phyloP scores from a whole-genome alignment of 2,888 invertebrate species.

The Leptinotarsa haldemani region DNA sequence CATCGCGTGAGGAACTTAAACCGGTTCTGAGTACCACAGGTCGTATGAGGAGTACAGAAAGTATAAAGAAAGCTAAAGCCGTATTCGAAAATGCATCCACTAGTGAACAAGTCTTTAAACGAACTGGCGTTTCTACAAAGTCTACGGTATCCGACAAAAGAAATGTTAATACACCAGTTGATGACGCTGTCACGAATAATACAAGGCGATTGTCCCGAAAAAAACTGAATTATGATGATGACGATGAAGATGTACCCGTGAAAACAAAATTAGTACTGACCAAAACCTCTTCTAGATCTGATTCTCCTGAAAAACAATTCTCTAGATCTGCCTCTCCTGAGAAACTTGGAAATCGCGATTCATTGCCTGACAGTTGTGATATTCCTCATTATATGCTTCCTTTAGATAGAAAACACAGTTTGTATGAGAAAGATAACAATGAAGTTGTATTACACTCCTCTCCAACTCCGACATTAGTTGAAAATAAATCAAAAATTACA shows the following conservation, averaged over 20 bases:
- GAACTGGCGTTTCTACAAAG: background rate
- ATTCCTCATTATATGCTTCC: conserved; percentile 37
- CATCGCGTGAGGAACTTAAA: conserved; percentile 59
- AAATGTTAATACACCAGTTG: background rate
- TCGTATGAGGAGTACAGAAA: conserved; percentile 71
- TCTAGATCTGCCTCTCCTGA: conserved; percentile 42
- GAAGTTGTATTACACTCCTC: background rate
- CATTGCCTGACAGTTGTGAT: conserved; percentile 1
- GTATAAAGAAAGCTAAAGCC: conserved; percentile 78
- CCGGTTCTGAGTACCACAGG: conserved; percentile 57
- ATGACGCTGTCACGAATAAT: background rate
- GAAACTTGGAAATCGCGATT: conserved; percentile 10
- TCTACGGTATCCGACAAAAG: background rate
- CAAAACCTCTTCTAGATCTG: conserved; percentile 13
- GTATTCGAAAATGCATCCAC: conserved; percentile 74
- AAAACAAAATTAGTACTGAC: background rate
- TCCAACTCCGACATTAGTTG: background rate
- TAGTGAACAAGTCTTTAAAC: conserved; percentile 41
- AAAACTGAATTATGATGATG: conserved; percentile 8
- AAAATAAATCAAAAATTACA: no score
- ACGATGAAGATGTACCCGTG: background rate
- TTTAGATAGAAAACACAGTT: conserved; percentile 25
- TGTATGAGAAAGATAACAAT: no score
- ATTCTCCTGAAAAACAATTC: conserved; percentile 41
- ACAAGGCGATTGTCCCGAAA: conserved; percentile 1